phyloP scores from a whole-genome alignment of 2,113 vertebrate genomes.

The Scolopax mira region DNA sequence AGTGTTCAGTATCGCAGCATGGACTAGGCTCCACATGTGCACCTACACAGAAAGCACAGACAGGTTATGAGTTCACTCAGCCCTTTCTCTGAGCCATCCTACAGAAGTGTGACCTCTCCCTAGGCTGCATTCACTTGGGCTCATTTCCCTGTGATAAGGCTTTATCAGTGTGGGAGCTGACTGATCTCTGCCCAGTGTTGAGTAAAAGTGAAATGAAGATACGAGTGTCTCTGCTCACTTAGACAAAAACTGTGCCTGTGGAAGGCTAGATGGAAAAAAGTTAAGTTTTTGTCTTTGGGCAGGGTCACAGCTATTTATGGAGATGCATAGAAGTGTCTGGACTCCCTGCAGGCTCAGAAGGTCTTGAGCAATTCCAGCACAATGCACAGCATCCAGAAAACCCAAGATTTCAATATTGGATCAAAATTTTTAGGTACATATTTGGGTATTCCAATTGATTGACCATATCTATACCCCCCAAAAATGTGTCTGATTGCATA shows the following conservation, averaged over 20 bases:
- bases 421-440: not conserved
- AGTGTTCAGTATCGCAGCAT: not conserved
- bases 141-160: not conserved
- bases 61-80: not conserved
- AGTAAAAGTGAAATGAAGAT: not conserved
- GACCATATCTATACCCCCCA: not conserved
- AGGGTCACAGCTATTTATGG: not conserved
- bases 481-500: not conserved
- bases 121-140: not conserved
- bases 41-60: not conserved
- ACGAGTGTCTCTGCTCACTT: rapidly evolving
- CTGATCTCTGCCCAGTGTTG: not conserved
- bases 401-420: not conserved
- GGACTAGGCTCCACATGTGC: not conserved
- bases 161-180: not conserved
- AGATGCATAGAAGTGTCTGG: rapidly evolving
- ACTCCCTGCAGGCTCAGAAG: not conserved
- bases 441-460: not conserved
- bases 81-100: not conserved
- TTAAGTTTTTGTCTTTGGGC: not conserved
- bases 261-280: not conserved
- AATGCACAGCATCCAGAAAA: not conserved
- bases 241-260: not conserved
- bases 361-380: not conserved
- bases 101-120: not conserved